Conservation (phyloP, 2,797 vertebrate species). For the Acrocephalus scirpaceus region DNA sequence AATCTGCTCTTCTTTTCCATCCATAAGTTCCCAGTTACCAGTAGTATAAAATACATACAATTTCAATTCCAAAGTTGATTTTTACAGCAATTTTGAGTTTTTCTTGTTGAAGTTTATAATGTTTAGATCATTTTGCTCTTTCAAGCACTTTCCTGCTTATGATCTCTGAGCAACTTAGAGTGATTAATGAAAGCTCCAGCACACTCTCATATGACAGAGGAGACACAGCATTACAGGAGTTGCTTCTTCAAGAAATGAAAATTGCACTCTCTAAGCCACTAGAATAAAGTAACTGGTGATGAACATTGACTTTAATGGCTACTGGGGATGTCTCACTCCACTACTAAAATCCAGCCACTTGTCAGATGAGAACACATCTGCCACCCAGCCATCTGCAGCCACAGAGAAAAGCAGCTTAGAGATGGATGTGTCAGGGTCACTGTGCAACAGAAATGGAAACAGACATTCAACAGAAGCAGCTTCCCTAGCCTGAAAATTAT, state of each 20-base stretch:
- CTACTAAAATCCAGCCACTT: conserved; percentile 15
- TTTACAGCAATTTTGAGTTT: not conserved
- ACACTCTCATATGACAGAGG: not conserved
- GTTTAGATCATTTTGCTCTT: not conserved
- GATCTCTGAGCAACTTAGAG: not conserved
- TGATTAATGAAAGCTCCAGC: conserved; percentile 33
- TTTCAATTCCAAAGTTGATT: not conserved
- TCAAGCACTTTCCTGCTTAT: not conserved
- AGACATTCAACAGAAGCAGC: not conserved
- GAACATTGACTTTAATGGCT: conserved; percentile 24
- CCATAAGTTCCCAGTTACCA: not conserved
- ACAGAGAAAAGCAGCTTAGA: not conserved
- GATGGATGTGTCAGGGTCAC: not conserved
- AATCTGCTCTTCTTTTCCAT: not conserved
- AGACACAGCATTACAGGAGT: conserved; percentile 19
- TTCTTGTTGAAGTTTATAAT: not conserved
- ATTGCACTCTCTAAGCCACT: conserved; percentile 36
- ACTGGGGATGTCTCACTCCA: not conserved
- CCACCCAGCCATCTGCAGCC: not conserved
- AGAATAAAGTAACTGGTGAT: conserved; percentile 48
- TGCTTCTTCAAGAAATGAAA: conserved; percentile 56
- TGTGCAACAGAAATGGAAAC: not conserved
- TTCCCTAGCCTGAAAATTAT: not conserved
- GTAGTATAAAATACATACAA: not conserved
- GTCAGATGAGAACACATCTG: not conserved